Evolutionary conservation across 2,888 invertebrate genomes (phyloP), one percentile per base, ranked within the genome.

Genomic region (Tiphia femorata): DNA sequence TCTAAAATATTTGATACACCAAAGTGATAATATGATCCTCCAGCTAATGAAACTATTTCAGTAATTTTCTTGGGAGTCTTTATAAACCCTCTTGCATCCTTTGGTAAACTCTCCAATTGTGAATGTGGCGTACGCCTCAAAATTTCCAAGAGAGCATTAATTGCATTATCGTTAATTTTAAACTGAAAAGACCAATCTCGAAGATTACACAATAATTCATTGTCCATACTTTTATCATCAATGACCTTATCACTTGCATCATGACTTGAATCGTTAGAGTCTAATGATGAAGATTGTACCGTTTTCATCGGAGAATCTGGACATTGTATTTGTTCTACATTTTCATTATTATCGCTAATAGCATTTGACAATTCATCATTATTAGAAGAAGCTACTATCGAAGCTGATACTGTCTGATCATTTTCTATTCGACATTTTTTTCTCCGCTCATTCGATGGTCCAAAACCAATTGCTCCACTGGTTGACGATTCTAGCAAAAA

Each of bases 11-110:
- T 44, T 14, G 27, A 19, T 8, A 44, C 1, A 16, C 4, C 30
- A 50, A 50, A 30, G 4, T 38, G 38, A 6, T 42, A 38, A n/a
- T n/a, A n/a, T n/a, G n/a, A n/a, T n/a, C n/a, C 38, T 49, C 42
- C 12, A 17, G 27, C n/a, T 41, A 49, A 49, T 49, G 25, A 2
- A 46, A 46, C 29, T 46, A 43, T 21, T 16, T 16, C 8, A 33
- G 21, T 6, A 6, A 17, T 16, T 42, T 29, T 30, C 4, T 14
- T 42, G 14, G 35, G 20, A 37, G 16, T 23, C 29, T 20, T 47
- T 14, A 33, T 6, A 37, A 46, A 19, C 29, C 4, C 2, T 17
- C 27, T 43, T 30, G 44, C 44, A 10, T 20, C 4, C 8, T 44
- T 44, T 1, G 44, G 44, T 8, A 44, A 44, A 30, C 10, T 44